A percentile compares a stretch with the other conserved stretches of the same genome.
These are phyloP conservation scores for Cylloceria caligata DNA, from an alignment of 2,888 invertebrate genomes.

Conservation along the genomic window DNA sequence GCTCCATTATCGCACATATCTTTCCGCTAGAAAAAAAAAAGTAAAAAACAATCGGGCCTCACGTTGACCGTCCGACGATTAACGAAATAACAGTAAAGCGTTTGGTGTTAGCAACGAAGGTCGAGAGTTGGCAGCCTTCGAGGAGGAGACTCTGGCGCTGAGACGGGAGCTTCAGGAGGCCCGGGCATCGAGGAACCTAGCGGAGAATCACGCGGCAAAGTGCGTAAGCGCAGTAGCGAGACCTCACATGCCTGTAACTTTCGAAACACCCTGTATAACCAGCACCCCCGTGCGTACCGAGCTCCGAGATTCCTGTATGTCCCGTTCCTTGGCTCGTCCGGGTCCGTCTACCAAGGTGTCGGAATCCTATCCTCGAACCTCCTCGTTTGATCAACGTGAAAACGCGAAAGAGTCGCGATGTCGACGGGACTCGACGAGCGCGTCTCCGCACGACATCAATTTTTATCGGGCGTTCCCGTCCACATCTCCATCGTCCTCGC, in stretches of 20 bases:
- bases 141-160: constrained; percentile 82
- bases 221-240: constrained; percentile 80
- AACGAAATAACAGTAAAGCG: constrained; percentile 50
- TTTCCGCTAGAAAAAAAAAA: constrained; percentile 19
- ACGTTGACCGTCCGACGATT: constrained; percentile 20
- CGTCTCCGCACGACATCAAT: constrained; percentile 34
- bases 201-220: constrained; percentile 81
- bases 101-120: constrained; percentile 77
- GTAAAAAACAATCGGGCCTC: constrained; percentile 35
- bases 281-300: constrained; percentile 83
- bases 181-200: constrained; percentile 78
- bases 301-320: constrained; percentile 47
- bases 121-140: constrained; percentile 83
- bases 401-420: constrained; percentile 1
- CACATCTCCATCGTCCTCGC: constrained; percentile 60
- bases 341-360: constrained; percentile 34
- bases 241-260: constrained; percentile 76
- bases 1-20: constrained; percentile 35
- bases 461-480: constrained; percentile 52
- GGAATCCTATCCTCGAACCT: constrained; percentile 18
- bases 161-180: constrained; percentile 83
- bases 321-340: constrained; percentile 44
- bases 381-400: constrained; percentile 1
- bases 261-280: constrained; percentile 78
- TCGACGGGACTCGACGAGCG: constrained; percentile 45